A percentile compares a stretch with the other conserved stretches of the same genome.
Evolutionary conservation across 1,140 invertebrate species (phyloP).

Genomic region (Neoseiulus cucumeris): DNA sequence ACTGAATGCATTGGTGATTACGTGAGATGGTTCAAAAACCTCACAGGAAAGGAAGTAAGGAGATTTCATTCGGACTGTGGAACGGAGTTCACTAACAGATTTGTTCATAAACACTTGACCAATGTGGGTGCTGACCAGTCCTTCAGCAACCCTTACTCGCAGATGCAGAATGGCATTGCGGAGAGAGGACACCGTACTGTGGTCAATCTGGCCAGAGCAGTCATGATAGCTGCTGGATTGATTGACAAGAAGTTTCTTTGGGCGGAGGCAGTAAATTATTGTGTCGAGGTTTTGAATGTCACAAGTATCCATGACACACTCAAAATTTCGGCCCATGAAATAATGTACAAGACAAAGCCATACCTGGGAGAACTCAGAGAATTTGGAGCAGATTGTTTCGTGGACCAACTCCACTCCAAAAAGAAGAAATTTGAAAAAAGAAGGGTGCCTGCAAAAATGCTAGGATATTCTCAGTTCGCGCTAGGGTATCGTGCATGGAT

Average conservation of each 20-base stretch:
- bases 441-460: not conserved
- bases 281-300: not conserved
- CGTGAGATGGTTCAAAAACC: not conserved
- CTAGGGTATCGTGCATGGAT: not conserved
- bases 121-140: not conserved
- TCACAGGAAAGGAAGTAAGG: not conserved
- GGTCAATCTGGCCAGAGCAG: slow-evolving; percentile 12
- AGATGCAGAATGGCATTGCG: not conserved
- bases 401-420: not conserved
- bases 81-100: not conserved
- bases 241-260: slow-evolving; percentile 9
- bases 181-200: slow-evolving; percentile 13
- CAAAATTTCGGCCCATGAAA: not conserved
- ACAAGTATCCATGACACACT: not conserved
- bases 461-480: not conserved
- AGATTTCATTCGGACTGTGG: not conserved
- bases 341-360: not conserved
- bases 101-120: not conserved
- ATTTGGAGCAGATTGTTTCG: not conserved
- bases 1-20: not conserved
- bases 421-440: not conserved
- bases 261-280: slow-evolving; percentile 8
- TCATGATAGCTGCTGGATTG: slow-evolving; percentile 8
- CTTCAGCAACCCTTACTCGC: slow-evolving; percentile 5
- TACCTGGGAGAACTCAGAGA: not conserved